A percentile compares a stretch with the other conserved stretches of the same genome.
These are phyloP conservation scores for Bos javanicus DNA, from an alignment of 2,113 vertebrate species.

Conservation along the genomic window DNA sequence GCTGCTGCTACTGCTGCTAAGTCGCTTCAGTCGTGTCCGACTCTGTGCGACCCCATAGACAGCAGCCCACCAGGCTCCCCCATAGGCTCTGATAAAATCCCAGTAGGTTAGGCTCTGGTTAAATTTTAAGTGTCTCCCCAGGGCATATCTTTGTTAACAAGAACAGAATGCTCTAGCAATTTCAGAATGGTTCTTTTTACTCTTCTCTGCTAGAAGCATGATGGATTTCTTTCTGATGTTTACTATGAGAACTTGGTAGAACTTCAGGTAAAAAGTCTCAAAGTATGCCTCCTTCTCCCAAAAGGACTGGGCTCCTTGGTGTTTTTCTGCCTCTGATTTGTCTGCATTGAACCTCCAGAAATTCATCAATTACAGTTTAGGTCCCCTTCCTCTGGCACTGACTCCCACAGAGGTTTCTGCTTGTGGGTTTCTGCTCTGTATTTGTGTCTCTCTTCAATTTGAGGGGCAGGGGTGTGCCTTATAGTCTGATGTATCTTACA, in stretches of 20 bases:
- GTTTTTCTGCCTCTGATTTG: neutral
- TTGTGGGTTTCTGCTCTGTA: neutral
- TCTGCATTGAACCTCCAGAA: neutral
- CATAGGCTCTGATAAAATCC: neutral
- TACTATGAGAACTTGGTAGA: neutral
- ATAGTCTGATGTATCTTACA: neutral
- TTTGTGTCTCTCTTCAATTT: neutral
- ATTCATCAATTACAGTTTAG: neutral
- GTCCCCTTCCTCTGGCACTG: neutral
- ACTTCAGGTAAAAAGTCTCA: neutral
- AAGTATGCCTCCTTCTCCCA: too few relatives aligned
- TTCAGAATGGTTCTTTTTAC: neutral
- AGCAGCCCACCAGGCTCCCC: too few relatives aligned
- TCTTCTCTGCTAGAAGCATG: neutral
- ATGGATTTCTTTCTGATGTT: neutral
- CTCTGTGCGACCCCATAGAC: too few relatives aligned
- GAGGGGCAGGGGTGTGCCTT: neutral
- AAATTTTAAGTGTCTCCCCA: neutral
- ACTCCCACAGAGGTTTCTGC: neutral
- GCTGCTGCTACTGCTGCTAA: too few relatives aligned
- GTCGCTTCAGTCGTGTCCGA: too few relatives aligned
- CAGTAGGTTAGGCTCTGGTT: neutral
- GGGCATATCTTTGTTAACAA: neutral
- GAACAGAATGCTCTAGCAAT: neutral
- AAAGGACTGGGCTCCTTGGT: neutral